Evolutionary conservation across 2,797 vertebrate species (phyloP).

Genomic region (Coccyzus lansbergi): DNA sequence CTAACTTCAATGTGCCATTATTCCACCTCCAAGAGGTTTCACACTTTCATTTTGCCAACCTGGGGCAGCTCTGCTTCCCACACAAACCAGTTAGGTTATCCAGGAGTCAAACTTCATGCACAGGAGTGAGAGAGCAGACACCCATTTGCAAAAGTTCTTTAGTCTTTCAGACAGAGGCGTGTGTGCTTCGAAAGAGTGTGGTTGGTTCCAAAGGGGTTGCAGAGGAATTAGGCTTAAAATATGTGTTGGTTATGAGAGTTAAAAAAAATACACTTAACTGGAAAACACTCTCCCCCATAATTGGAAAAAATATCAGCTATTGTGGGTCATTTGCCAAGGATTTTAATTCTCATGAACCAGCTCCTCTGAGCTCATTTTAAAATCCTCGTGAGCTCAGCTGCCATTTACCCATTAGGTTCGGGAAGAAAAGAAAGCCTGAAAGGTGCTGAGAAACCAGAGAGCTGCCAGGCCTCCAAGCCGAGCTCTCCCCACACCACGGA

Average conservation of each 20-base stretch:
- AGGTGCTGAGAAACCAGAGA: conserved; percentile 2
- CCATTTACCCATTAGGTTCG: not conserved
- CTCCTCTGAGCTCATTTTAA: conserved; percentile 42
- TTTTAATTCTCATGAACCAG: conserved; percentile 32
- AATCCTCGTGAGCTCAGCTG: not conserved
- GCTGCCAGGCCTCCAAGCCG: not conserved
- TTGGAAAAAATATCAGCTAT: conserved; percentile 43
- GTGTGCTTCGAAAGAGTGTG: not conserved
- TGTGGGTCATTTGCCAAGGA: conserved; percentile 33
- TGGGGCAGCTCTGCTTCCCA: not conserved
- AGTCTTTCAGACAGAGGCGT: not conserved
- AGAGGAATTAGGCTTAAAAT: not conserved
- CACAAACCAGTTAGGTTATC: not conserved
- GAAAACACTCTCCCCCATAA: conserved; percentile 12
- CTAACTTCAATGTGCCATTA: not conserved
- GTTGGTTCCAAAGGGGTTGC: not conserved
- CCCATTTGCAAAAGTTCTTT: not conserved
- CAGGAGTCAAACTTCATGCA: not conserved
- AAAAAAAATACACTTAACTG: not conserved
- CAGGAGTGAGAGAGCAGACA: not conserved
- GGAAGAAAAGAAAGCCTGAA: not conserved
- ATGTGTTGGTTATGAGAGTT: not conserved
- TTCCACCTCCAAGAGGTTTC: rapidly evolving
- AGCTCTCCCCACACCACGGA: not conserved
- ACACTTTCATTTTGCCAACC: not conserved